Evolutionary conservation across 2,113 vertebrate species (phyloP).

Genomic region (Spermophilus dauricus): DNA sequence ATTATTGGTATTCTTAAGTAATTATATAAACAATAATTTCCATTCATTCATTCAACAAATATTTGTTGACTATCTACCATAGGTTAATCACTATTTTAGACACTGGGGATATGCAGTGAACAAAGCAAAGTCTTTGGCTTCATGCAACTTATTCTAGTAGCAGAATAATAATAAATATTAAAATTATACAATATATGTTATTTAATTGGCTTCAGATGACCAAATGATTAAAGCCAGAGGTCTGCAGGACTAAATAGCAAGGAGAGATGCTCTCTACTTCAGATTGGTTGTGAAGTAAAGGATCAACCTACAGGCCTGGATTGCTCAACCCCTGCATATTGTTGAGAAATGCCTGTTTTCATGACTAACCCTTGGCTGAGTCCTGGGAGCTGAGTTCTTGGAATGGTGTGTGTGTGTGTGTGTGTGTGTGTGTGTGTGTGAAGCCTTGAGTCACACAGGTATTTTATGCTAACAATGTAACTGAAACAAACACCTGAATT

Average conservation of each 20-base stretch:
- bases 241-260: not conserved
- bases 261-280: not conserved
- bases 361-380: not conserved
- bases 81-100: constrained; percentile 6
- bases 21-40: not conserved
- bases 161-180: not conserved
- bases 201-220: constrained; percentile 38
- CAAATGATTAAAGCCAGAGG: constrained; percentile 19
- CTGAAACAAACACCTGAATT: not conserved
- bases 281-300: not conserved
- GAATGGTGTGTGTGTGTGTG: not conserved
- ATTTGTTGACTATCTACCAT: not conserved
- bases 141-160: not conserved
- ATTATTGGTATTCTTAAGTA: constrained; percentile 39
- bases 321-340: not conserved
- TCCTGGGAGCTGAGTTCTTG: not conserved
- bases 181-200: constrained; percentile 20
- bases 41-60: constrained; percentile 40
- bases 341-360: not conserved
- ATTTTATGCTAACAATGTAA: not conserved
- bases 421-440: not conserved
- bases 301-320: not conserved
- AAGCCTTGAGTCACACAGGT: not conserved
- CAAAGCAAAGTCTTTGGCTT: not conserved
- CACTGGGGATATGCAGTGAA: not conserved